Conservation (phyloP, 2,113 vertebrate genomes). For the Megaceryle torquata region DNA sequence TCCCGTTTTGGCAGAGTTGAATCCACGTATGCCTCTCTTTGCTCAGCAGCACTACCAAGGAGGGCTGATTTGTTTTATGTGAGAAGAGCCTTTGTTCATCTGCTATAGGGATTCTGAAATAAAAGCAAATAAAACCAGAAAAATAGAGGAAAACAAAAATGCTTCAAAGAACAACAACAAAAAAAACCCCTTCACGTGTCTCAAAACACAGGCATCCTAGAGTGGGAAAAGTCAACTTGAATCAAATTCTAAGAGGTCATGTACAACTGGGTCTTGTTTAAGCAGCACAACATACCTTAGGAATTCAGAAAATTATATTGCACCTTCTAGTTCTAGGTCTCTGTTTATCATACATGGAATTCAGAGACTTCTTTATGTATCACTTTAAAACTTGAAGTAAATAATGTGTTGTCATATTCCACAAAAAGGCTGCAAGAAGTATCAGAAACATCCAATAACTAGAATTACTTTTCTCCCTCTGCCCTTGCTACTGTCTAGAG, state of each 20-base stretch:
- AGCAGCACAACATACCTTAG: not conserved
- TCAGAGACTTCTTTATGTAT: not conserved
- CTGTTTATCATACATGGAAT: not conserved
- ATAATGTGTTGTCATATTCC: not conserved
- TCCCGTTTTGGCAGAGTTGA: not conserved
- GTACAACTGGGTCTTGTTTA: not conserved
- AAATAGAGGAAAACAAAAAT: not conserved
- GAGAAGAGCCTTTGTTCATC: not conserved
- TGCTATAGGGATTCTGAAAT: not conserved
- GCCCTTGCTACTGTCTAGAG: not conserved
- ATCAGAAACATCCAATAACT: not conserved
- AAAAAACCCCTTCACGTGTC: not conserved
- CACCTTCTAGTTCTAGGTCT: not conserved
- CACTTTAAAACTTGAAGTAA: not conserved
- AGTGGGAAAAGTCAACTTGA: not conserved
- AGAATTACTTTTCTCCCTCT: not conserved
- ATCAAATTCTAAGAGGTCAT: not conserved
- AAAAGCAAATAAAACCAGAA: not conserved
- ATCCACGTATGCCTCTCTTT: not conserved
- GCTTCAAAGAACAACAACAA: not conserved
- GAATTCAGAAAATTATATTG: not conserved
- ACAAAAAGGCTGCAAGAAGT: not conserved
- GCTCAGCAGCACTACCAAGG: not conserved
- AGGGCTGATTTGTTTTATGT: not conserved
- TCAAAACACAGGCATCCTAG: not conserved